phyloP scores from a whole-genome alignment of 1,140 invertebrate genomes.

The Ceratitis capitata region DNA sequence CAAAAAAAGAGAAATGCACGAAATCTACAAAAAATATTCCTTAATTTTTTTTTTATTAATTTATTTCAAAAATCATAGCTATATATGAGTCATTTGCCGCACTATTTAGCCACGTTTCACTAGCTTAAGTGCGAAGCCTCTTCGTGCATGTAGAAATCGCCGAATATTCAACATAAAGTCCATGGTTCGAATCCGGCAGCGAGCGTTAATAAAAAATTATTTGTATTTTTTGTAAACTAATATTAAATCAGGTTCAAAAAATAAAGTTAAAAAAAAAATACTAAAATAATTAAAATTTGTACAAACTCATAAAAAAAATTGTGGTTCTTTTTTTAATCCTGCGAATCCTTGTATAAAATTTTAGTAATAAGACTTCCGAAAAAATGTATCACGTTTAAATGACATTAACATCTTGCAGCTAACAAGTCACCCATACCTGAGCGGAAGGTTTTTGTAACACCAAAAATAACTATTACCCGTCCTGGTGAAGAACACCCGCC shows the following conservation, averaged over 20 bases:
- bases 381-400: too few species aligned
- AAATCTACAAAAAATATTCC: too few species aligned
- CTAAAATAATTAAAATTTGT: not conserved
- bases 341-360: not conserved
- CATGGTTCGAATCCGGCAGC: not conserved
- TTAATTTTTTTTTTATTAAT: not conserved
- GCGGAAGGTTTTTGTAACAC: slow-evolving; percentile 39
- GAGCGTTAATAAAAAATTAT: not conserved
- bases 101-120: not conserved
- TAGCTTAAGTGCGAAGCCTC: not conserved
- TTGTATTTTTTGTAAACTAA: too few species aligned
- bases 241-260: too few species aligned
- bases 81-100: not conserved
- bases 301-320: too few species aligned
- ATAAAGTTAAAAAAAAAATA: too few species aligned
- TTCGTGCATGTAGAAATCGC: not conserved
- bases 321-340: too few species aligned
- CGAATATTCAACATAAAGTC: not conserved
- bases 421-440: not conserved
- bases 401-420: not conserved
- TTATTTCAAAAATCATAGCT: not conserved
- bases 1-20: too few species aligned
- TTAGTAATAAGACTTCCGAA: not conserved
- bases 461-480: slow-evolving; percentile 44
- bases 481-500: not conserved